Evolutionary conservation across 2,888 invertebrate species (phyloP), one percentile per base, ranked within the genome.

Genomic region (Polydrusus tereticollis): DNA sequence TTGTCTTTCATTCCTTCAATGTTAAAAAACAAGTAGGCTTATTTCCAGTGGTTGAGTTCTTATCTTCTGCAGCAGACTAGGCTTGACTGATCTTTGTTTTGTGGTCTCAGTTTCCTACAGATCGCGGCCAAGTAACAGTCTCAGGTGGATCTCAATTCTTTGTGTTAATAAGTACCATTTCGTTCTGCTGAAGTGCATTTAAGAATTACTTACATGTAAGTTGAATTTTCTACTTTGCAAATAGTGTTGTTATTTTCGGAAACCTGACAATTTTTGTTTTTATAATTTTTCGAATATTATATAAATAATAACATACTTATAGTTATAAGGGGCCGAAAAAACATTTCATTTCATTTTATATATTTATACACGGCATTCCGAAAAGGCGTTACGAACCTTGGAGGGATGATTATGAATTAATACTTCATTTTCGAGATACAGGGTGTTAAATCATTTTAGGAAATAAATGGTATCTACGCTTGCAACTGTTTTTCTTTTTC

Each of bases 71-170:
- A 14, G 50, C 62, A 63, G 50, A 63, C 62, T 20, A 43, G 66
- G 58, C 66, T 66, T 66, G 66, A 41, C 57, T 66, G 66, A 66
- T 57, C 65, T 59, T 59, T 26, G 38, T 59, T 59, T 59, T 26
- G 38, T 59, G 41, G 59, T 55, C 43, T 66, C 66, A 66, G 66
- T 66, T 66, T 58, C 66, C 45, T 66, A 58, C 66, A 45, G 45
- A 20, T 57, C 41, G 41, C 38, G 59, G 59, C 43, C 59, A 59
- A 59, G 59, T 26, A 43, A 59, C 43, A 45, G 10, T 41, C 55
- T 66, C 43, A 58, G 45, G 66, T 66, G 66, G 33, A 57, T 21
- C n/a, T 55, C 14, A 16, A 5, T 36, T 43, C 26, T 57, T 66
- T 26, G 45, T 45, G 41, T 33, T 64, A 38, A 38, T 2, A 41